Evolutionary conservation across 2,797 vertebrate genomes (phyloP), one percentile per base, ranked within the genome.

Genomic region (Lophius americanus): DNA sequence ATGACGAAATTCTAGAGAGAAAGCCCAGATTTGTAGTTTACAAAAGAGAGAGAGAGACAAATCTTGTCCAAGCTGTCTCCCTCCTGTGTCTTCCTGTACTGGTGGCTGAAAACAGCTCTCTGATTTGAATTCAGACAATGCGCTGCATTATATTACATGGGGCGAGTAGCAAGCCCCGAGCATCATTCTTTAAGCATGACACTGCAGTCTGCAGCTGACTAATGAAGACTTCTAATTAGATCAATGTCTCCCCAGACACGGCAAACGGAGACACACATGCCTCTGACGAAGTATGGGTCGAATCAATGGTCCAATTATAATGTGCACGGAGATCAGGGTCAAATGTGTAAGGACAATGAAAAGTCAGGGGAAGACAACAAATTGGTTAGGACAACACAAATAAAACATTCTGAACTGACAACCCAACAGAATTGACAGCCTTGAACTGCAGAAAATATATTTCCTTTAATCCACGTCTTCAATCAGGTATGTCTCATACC

Each of bases 161-260:
- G 39, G n/a, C 9, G 41, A 49, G 37, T 10, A 14, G 70, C 32
- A 37, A 65, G 59, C 60, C 54, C 56, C 60, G 66, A 76, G 66
- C 77, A 75, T 76, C 89, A 90, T 92, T 92, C 90, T 84, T 90
- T 80, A 69, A 87, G 75, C 85, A 89, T 91, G 88, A 90, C 87
- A 87, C 84, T 73, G 83, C 80, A 72, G 84, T 86, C 78, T 85
- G 84, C 75, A 78, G 79, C 85, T 87, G 85, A 86, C 85, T 90
- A 91, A 92, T 92, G 88, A 87, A 89, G 84, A 88, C 81, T 84
- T 83, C 74, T 90, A 92, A 92, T 92, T 87, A 87, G 88, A 91
- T 92, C 86, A 89, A 74, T 78, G 83, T 86, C 85, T 86, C 73
- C 68, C 56, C 77, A 83, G 90, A 86, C 80, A 74, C 69, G 66